Conservation (phyloP, 2,113 vertebrate genomes). For the Reinhardtius hippoglossoides region DNA sequence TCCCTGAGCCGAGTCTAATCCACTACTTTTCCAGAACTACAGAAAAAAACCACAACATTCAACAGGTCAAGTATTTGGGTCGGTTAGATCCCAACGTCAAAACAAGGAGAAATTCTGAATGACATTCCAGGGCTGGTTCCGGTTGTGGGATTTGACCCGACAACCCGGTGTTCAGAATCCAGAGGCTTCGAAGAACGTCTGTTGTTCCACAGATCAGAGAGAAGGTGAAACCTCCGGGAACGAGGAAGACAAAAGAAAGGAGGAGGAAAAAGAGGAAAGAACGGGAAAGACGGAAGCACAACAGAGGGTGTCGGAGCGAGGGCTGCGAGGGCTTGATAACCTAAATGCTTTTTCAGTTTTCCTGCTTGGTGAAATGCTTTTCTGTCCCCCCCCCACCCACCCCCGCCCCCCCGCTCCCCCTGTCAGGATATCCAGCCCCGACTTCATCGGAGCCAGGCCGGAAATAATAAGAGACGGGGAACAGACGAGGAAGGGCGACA, state of each 20-base stretch:
- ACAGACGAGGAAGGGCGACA: conserved; percentile 80
- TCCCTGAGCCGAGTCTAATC: too few species aligned
- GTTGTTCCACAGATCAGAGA: conserved; percentile 24
- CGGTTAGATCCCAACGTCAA: neutral
- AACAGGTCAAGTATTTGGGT: neutral
- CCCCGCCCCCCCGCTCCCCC: neutral
- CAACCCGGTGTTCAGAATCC: conserved; percentile 3
- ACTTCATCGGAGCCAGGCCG: conserved; percentile 80
- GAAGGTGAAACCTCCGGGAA: conserved; percentile 26
- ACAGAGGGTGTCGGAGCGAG: conserved; percentile 28
- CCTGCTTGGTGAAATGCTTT: conserved; percentile 71
- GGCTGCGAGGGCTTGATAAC: conserved; percentile 64
- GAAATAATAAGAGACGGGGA: conserved; percentile 86
- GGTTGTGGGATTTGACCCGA: conserved; percentile 18
- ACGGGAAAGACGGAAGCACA: conserved; percentile 48
- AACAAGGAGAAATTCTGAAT: conserved; percentile 20
- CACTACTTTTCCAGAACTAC: too few species aligned
- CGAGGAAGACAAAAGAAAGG: conserved; percentile 1
- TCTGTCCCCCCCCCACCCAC: neutral
- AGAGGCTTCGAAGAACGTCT: conserved; percentile 1
- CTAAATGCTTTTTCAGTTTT: conserved; percentile 64
- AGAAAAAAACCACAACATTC: neutral
- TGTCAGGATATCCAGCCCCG: conserved; percentile 81
- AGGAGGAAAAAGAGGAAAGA: conserved; percentile 9
- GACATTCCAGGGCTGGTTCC: conserved; percentile 26